Evolutionary conservation across 2,888 invertebrate species (phyloP), one percentile per base, ranked within the genome.

Genomic region (Caenorhabditis sulstoni): DNA sequence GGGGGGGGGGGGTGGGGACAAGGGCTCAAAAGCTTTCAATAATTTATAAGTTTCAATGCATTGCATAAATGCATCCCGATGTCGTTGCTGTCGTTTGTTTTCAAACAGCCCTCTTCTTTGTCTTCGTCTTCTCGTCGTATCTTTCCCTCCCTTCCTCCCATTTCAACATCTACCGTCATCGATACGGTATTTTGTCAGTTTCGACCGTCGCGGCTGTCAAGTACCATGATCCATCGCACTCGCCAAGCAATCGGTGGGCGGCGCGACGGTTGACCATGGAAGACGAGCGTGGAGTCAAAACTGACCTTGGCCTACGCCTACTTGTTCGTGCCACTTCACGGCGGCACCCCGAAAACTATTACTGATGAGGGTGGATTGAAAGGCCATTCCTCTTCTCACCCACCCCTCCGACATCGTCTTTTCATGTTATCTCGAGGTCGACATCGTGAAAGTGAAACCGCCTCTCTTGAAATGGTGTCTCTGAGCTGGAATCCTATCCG

Each of bases 21-120:
- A n/a, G 61, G 53, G 53, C 70, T 70, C 61, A 53, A 45, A 59
- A 61, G 45, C 70, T 53, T 47, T 73, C 29, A 73, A 73, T 73
- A 73, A 73, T 73, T 73, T 64, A 73, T 64, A 58, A 64, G 73
- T 73, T 64, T 73, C 73, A 73, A 73, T 73, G 73, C 73, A 73
- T 64, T 64, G 73, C 55, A 73, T 73, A 73, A 64, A 64, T 61
- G 61, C 55, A 59, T 71, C 61, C 55, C 47, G 47, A 20, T 49
- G 53, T 57, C 39, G 41, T 49, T 39, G 12, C 47, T 35, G 22
- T 18, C 57, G 23, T 73, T 73, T 64, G 61, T 70, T 70, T 61
- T 61, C 35, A 22, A 37, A 52, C 53, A 16, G 37, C 20, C 35
- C 45, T 52, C 23, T 29, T 29, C 7, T 3, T 29, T 7, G 29